phyloP scores from a whole-genome alignment of 35 echinoderm and acorn worm genomes.

The Hemicentrotus pulcherrimus region DNA sequence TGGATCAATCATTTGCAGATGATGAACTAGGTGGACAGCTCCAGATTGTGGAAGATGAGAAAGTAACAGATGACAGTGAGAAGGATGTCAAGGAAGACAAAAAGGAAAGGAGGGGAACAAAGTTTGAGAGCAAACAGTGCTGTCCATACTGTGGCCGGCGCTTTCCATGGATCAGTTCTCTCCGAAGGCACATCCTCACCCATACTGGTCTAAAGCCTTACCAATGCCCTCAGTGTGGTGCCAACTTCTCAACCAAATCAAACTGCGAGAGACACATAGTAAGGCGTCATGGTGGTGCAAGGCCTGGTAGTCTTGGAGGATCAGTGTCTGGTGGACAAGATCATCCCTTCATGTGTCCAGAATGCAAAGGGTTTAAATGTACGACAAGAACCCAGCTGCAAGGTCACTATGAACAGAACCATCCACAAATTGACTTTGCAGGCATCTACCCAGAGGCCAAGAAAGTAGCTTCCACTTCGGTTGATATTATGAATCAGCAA shows the following conservation, averaged over 20 bases:
- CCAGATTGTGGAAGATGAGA: constrained; percentile 18
- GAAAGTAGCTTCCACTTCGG: constrained; percentile 46
- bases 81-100: background rate
- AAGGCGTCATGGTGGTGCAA: constrained; percentile 70
- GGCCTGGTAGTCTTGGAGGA: constrained; percentile 23
- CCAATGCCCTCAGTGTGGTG: constrained; percentile 89
- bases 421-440: constrained; percentile 66
- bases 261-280: constrained; percentile 98
- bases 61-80: background rate
- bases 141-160: constrained; percentile 92
- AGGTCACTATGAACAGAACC: constrained; percentile 81
- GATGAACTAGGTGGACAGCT: background rate
- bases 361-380: constrained; percentile 70
- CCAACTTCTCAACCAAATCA: constrained; percentile 95
- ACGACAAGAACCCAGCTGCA: constrained; percentile 75
- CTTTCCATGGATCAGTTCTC: constrained; percentile 97
- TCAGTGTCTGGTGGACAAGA: constrained; percentile 49
- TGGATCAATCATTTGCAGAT: background rate
- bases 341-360: constrained; percentile 81
- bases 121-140: constrained; percentile 75
- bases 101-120: constrained; percentile 46
- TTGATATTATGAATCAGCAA: constrained; percentile 6
- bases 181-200: constrained; percentile 87
- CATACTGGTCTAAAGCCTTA: constrained; percentile 96
- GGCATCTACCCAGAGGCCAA: constrained; percentile 75